phyloP scores from a whole-genome alignment of 2,797 vertebrate genomes.

The Enteromius paludinosus region DNA sequence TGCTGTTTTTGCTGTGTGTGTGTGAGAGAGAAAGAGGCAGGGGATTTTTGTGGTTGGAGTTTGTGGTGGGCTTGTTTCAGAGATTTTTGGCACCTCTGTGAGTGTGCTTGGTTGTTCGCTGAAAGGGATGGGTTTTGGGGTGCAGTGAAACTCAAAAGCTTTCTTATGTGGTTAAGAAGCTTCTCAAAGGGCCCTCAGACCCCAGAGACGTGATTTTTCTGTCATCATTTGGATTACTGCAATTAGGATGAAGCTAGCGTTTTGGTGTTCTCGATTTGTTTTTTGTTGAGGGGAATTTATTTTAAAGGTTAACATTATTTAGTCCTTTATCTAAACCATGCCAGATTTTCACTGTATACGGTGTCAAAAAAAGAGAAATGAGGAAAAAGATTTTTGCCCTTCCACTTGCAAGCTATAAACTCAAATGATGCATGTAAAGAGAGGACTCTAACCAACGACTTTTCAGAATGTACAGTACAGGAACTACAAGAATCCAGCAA shows the following conservation, averaged over 20 bases:
- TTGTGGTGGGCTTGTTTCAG: conserved; percentile 43
- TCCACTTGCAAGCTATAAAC: conserved; percentile 68
- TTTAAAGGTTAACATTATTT: conserved; percentile 60
- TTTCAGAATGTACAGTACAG: conserved; percentile 66
- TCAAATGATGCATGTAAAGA: conserved; percentile 68
- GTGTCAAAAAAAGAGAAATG: conserved; percentile 61
- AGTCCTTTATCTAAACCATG: conserved; percentile 72
- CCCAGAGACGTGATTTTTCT: conserved; percentile 12
- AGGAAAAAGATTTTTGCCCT: conserved; percentile 20
- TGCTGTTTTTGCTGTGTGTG: conserved; percentile 9
- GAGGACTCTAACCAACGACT: conserved; percentile 62
- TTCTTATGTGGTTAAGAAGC: conserved; percentile 23
- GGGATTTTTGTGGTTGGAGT: conserved; percentile 34
- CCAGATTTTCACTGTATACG: conserved; percentile 67
- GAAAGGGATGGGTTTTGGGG: conserved; percentile 25
- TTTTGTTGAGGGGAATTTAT: conserved; percentile 57
- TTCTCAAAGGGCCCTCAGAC: conserved; percentile 15
- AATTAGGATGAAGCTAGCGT: conserved; percentile 8
- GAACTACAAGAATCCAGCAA: conserved; percentile 61
- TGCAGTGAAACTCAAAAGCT: conserved; percentile 42
- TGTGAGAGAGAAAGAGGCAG: conserved; percentile 21
- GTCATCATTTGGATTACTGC: conserved; percentile 17
- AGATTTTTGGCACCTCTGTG: conserved; percentile 42
- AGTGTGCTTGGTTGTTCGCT: conserved; percentile 31
- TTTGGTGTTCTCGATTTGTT: conserved; percentile 51